phyloP scores from a whole-genome alignment of 1,140 invertebrate genomes.

The Danaus plexippus region DNA sequence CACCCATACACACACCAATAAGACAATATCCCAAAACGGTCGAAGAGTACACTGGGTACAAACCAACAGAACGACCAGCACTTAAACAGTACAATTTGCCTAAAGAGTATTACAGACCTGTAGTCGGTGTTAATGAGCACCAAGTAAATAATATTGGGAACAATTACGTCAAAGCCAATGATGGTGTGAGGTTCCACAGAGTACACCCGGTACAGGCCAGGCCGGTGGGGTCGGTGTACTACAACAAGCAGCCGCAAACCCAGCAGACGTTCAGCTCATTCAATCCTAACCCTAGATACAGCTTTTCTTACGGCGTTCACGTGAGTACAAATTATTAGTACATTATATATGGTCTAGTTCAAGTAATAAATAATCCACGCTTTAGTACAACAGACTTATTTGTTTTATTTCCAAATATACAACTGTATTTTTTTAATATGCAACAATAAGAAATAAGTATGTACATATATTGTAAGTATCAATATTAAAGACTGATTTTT shows the following conservation, averaged over 20 bases:
- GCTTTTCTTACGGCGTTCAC: slow-evolving; percentile 47
- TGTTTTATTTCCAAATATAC: no score
- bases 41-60: slow-evolving; percentile 30
- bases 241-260: slow-evolving; percentile 21
- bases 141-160: no score
- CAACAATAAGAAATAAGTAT: no score
- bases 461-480: no score
- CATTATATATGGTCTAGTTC: slow-evolving; percentile 1
- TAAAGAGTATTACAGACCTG: background rate
- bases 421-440: no score
- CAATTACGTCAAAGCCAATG: slow-evolving; percentile 3
- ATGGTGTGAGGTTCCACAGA: slow-evolving; percentile 26
- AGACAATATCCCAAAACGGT: slow-evolving; percentile 28
- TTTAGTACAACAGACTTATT: no score
- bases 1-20: slow-evolving; percentile 12
- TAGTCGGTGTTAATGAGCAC: no score
- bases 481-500: no score
- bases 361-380: no score
- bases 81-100: slow-evolving; percentile 7
- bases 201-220: slow-evolving; percentile 24
- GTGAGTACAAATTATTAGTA: slow-evolving; percentile 34
- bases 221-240: slow-evolving; percentile 30
- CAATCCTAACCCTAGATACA: slow-evolving; percentile 38
- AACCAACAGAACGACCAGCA: slow-evolving; percentile 10
- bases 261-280: slow-evolving; percentile 18